Conservation (phyloP, 2,888 invertebrate species). For the Laothoe populi region DNA sequence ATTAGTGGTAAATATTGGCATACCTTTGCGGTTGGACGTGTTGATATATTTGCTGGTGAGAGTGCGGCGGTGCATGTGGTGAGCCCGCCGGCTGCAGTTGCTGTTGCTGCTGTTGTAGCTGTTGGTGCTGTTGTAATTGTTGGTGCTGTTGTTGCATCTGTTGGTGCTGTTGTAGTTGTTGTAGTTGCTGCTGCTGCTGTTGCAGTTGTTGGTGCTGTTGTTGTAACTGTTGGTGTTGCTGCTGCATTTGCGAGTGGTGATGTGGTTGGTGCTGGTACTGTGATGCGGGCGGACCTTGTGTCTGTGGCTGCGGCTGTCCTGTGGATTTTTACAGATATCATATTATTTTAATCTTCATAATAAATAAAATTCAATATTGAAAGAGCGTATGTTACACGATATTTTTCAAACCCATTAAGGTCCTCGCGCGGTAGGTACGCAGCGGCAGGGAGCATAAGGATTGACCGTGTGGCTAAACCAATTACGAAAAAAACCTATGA, state of each 20-base stretch:
- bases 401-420: no score
- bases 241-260: slow-evolving; percentile 41
- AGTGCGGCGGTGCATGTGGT: slow-evolving; percentile 31
- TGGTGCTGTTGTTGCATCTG: slow-evolving; percentile 46
- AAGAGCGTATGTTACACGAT: no score
- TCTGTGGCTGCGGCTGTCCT: slow-evolving; percentile 35
- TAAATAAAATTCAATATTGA: no score
- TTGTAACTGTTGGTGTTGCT: slow-evolving; percentile 32
- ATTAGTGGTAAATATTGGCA: neutral
- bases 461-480: no score
- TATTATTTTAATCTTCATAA: neutral
- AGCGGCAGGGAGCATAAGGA: no score
- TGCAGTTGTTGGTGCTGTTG: slow-evolving; percentile 32
- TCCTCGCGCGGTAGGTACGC: no score
- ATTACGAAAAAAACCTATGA: no score
- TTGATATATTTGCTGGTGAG: slow-evolving; percentile 53
- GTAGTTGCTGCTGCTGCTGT: slow-evolving; percentile 30
- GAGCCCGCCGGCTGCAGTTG: slow-evolving; percentile 25
- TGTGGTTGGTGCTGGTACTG: slow-evolving; percentile 37
- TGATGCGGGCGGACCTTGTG: slow-evolving; percentile 38
- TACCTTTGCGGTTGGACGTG: slow-evolving; percentile 62
- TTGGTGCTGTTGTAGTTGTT: slow-evolving; percentile 34
- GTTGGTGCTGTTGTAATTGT: slow-evolving; percentile 36
- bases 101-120: slow-evolving; percentile 17
- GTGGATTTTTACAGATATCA: slow-evolving; percentile 42